Evolutionary conservation across 30 jellyfish, hydroid and myxozoan species (phyloP), one percentile per base, ranked within the genome.

Genomic region (Haliclystus octoradiatus): DNA sequence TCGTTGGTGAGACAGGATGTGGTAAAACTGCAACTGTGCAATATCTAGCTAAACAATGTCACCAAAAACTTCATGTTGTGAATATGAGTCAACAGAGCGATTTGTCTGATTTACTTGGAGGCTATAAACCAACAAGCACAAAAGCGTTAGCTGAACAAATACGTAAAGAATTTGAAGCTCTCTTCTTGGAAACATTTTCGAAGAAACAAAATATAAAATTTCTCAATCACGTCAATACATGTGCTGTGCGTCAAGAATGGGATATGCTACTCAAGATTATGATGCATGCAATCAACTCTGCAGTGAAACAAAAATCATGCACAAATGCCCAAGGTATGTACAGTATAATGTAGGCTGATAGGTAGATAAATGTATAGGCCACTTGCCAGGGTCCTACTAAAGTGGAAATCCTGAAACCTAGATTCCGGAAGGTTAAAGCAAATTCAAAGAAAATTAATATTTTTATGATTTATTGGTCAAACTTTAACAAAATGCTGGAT

Each of bases 1-100:
- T 91, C 13, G 95, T 91, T 2, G 99, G 99, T 15, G 99, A 91
- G 65, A 91, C 99, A 28, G 99, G 99, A n/a, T 78, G 94, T 63
- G 99, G 99, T 12, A 91, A 91, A 52, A 83, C 99, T 31, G 82
- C 99, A 3, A 72, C 94, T 13, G 94, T 91, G 2, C 99, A 91
- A 71, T 82, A 69, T 34, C 75, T 91, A 19, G 99, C 96, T 0
- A 62, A 76, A 1, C 95, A 91, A 47, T 81, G 94, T 82, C 94
- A 94, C 15, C 91, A 72, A n/a, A 76, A 40, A 26, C 82, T 91
- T 49, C 70, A 77, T 65, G 94, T 92, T 26, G 75, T 91, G 24
- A 91, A 91, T 67, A 83, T 83, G 95, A 84, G 99, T 74, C 95
- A 78, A 40, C 99, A 91, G 32, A 82, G 95, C 73, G 99, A 91